Base-by-base conservation (phyloP, 2,113 vertebrate genomes). In the Gobio gobio region DNA sequence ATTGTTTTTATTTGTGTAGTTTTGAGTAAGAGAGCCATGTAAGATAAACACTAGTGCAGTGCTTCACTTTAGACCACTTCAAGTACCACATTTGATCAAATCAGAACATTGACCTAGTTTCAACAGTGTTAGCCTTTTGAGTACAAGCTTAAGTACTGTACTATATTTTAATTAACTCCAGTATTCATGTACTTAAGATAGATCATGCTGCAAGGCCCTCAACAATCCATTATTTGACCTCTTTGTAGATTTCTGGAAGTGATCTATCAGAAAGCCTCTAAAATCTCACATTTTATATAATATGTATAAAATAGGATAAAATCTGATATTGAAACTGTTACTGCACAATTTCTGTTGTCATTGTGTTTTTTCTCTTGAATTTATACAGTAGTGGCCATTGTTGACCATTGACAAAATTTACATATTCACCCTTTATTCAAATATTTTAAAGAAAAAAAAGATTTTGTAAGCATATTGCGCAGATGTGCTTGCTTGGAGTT, bases 1-100 rank as follows among this genome's bases (percentile, higher is more conserved):
- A 26, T 18, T 64, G 56, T 64, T 63, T 79, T 63, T 63, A 61
- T 79, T 63, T 18, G 58, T 83, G 66, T 75, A 26, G 74, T 24
- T 45, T 24, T 83, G 22, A 75, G 47, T 36, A 36, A 58, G 51
- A 56, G 75, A 76, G 72, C 49, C 0, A 0, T 51, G 72, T 1
- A 8, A n/a, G 43, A 47, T 45, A 7, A 36, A 64, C 43, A 45
- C 40, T 22, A 24, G 70, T 24, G 40, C 45, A 75, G 14, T 40
- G 13, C 10, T 20, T 33, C 66, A 26, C 33, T 70, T 70, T 36
- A 70, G 18, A 7, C 33, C 5, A 40, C 54, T 56, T 56, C 8
- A 56, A 51, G 16, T 10, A 29, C 7, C 0, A n/a, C 6, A 3
- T 26, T 54, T 33, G 24, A 56, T 56, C 49, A 77, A 10, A 56